Conservation (phyloP, 2,888 invertebrate genomes). For the Synergus japonicus region DNA sequence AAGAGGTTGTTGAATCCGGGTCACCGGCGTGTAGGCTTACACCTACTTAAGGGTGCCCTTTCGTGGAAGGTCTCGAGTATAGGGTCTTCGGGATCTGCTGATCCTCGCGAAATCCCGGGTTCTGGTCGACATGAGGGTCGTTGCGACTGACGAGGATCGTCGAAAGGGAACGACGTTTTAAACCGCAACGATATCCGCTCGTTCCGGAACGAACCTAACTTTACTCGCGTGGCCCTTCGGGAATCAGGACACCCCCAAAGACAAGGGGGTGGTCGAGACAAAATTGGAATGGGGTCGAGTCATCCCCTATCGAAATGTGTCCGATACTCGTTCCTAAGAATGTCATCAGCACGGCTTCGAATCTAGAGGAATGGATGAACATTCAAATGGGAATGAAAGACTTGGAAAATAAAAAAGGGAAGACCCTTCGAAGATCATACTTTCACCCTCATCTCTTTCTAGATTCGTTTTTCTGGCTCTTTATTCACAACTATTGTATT, state of each 20-base stretch:
- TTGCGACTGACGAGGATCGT: conserved; percentile 63
- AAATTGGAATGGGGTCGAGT: conserved; percentile 54
- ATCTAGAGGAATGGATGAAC: conserved; percentile 25
- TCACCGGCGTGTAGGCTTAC: conserved; percentile 30
- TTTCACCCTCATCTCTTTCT: conserved; percentile 13
- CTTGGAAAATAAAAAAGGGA: background rate
- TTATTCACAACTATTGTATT: conserved; percentile 2
- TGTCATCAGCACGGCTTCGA: conserved; percentile 42
- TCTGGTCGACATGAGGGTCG: conserved; percentile 60
- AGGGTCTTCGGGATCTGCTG: conserved; percentile 70
- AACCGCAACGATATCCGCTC: conserved; percentile 76
- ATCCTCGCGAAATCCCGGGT: conserved; percentile 73
- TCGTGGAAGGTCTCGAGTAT: conserved; percentile 54
- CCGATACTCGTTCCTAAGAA: conserved; percentile 37
- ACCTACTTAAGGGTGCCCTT: conserved; percentile 52
- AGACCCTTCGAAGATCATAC: background rate
- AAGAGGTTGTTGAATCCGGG: conserved; percentile 24
- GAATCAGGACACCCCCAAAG: conserved; percentile 62
- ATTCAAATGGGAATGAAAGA: conserved; percentile 37
- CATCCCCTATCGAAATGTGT: conserved; percentile 39
- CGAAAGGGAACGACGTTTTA: conserved; percentile 71
- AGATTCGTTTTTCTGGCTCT: background rate
- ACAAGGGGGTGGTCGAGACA: conserved; percentile 58
- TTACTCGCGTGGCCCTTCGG: conserved; percentile 59
- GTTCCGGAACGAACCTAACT: conserved; percentile 60